Percentiles rank a stretch among this genome's conserved stretches.
phyloP scores from a whole-genome alignment of 1,140 invertebrate species.

The Antheraea pernyi region DNA sequence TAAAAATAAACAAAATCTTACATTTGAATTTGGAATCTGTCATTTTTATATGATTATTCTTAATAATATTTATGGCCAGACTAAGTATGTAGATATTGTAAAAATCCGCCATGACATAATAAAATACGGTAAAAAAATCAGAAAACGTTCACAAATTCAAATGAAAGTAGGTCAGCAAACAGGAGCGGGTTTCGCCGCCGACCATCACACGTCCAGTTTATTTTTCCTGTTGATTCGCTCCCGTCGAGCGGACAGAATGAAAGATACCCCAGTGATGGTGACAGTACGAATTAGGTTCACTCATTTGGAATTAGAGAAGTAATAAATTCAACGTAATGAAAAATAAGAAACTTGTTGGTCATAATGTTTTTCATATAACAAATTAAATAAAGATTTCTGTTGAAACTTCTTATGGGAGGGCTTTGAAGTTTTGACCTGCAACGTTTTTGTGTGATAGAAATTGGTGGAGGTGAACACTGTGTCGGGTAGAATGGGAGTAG shows the following conservation, averaged over 20 bases:
- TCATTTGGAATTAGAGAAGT: not conserved
- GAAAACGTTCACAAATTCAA: not conserved
- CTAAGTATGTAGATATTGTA: too few species aligned
- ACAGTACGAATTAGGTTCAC: not conserved
- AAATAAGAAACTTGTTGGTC: not conserved
- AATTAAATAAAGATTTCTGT: too few species aligned
- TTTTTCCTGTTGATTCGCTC: not conserved
- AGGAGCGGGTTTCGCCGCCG: not conserved
- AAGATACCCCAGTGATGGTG: not conserved
- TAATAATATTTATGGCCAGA: too few species aligned
- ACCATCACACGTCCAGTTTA: constrained; percentile 14
- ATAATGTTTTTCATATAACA: too few species aligned
- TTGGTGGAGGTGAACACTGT: too few species aligned
- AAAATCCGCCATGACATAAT: not conserved
- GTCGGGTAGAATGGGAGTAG: too few species aligned
- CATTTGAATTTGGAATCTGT: too few species aligned
- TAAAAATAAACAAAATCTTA: too few species aligned
- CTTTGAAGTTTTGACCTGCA: too few species aligned
- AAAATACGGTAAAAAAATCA: not conserved
- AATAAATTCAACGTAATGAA: not conserved
- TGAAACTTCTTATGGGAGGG: too few species aligned
- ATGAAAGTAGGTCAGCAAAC: constrained; percentile 16
- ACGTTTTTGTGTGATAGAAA: too few species aligned
- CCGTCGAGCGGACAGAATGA: not conserved
- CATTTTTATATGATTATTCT: too few species aligned